Percentiles rank a stretch among this genome's conserved stretches.
Evolutionary conservation across 2,888 invertebrate species (phyloP).

Genomic region (Tachystola acroxantha): DNA sequence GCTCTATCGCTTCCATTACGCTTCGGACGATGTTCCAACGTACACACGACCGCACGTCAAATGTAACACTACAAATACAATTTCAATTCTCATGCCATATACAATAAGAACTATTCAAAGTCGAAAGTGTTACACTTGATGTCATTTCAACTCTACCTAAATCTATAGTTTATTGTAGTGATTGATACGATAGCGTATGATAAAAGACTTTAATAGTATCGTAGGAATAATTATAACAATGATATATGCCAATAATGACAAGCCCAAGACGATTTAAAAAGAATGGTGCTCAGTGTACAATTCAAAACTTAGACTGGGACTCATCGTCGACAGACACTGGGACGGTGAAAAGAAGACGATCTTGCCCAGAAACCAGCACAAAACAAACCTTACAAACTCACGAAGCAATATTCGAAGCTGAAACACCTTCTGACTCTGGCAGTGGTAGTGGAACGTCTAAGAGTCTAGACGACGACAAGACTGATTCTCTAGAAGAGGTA

Average conservation of each 20-base stretch:
- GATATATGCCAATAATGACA: conserved; percentile 64
- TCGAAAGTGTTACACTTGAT: too few species aligned
- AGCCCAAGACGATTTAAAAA: conserved; percentile 72
- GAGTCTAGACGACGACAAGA: conserved; percentile 55
- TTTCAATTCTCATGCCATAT: too few species aligned
- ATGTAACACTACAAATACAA: too few species aligned
- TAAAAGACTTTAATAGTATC: conserved; percentile 12
- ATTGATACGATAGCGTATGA: not conserved
- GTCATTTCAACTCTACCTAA: too few species aligned
- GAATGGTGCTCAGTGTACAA: conserved; percentile 53
- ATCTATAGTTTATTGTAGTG: not conserved
- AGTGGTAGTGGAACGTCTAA: conserved; percentile 61
- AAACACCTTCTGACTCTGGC: conserved; percentile 59
- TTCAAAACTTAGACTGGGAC: conserved; percentile 82
- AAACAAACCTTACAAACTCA: conserved; percentile 34
- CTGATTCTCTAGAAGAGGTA: conserved; percentile 59
- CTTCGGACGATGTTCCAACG: conserved; percentile 16
- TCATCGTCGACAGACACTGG: conserved; percentile 84
- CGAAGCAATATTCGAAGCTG: conserved; percentile 54
- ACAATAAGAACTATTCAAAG: too few species aligned
- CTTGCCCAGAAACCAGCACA: conserved; percentile 61
- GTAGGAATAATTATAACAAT: conserved; percentile 36
- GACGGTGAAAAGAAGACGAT: conserved; percentile 83
- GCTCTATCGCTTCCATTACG: conserved; percentile 26
- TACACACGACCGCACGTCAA: too few species aligned